A percentile compares a stretch with the other conserved stretches of the same genome.
These are phyloP conservation scores for Nyctalus aviator DNA, from an alignment of 2,797 vertebrate species.

Conservation along the genomic window DNA sequence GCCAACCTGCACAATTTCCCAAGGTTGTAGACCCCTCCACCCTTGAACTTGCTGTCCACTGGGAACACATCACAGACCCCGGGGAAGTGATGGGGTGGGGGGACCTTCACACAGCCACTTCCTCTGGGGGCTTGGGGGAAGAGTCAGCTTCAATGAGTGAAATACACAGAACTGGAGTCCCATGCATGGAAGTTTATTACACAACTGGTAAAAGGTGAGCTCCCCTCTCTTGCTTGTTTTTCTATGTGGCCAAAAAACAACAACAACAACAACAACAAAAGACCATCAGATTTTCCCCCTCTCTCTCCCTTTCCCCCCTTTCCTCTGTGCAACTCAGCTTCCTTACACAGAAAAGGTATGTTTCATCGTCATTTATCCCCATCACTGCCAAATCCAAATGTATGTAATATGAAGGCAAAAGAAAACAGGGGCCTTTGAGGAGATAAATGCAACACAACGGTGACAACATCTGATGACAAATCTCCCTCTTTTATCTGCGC, in stretches of 20 bases:
- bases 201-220: slow-evolving; percentile 66
- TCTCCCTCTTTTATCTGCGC: slow-evolving; percentile 87
- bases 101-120: not conserved
- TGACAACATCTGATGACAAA: slow-evolving; percentile 88
- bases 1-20: not conserved
- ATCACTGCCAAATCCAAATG: slow-evolving; percentile 83
- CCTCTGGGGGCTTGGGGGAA: not conserved
- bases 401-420: slow-evolving; percentile 74
- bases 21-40: too few species aligned
- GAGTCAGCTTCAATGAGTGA: not conserved
- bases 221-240: slow-evolving; percentile 51
- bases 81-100: not conserved
- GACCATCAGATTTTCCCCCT: not conserved
- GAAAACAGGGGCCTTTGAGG: slow-evolving; percentile 81
- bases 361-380: slow-evolving; percentile 71
- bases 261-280: not conserved
- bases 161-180: slow-evolving; percentile 31
- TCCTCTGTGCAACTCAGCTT: slow-evolving; percentile 15
- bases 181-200: slow-evolving; percentile 67
- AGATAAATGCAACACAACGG: slow-evolving; percentile 85
- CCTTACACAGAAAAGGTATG: slow-evolving; percentile 23
- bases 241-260: slow-evolving; percentile 66
- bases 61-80: not conserved
- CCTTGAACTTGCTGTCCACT: not conserved
- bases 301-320: not conserved